phyloP scores from a whole-genome alignment of 2,113 vertebrate species.

The Osmerus eperlanus region DNA sequence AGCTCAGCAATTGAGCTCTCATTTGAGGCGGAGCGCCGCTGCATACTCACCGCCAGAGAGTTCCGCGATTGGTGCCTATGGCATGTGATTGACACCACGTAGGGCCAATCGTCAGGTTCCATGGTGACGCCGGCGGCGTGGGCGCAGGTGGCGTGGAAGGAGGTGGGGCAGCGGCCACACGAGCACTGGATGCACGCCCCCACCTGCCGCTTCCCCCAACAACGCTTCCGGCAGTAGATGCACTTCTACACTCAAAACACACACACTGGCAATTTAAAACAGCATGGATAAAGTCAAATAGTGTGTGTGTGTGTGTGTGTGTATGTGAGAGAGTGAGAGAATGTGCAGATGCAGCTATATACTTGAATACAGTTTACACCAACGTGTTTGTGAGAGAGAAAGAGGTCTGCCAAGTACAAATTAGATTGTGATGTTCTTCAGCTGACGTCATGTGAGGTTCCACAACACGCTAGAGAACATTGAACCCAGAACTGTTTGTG shows the following conservation, averaged over 20 bases:
- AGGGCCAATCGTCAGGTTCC: slow-evolving; percentile 93
- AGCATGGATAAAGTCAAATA: not conserved
- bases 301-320: not conserved
- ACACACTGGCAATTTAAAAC: too few species aligned
- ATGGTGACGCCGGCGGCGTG: slow-evolving; percentile 90
- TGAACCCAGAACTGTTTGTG: too few species aligned
- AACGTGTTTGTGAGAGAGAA: too few species aligned
- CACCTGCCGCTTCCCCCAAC: slow-evolving; percentile 74
- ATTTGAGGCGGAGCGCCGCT: slow-evolving; percentile 4
- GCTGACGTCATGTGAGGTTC: not conserved
- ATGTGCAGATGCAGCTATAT: not conserved
- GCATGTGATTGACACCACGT: slow-evolving; percentile 91
- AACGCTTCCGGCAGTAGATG: slow-evolving; percentile 85
- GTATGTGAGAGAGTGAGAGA: not conserved
- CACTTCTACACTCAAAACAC: slow-evolving; percentile 79
- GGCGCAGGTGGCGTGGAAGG: slow-evolving; percentile 96
- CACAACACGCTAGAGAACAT: too few species aligned
- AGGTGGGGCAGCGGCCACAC: slow-evolving; percentile 85
- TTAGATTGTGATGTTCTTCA: too few species aligned
- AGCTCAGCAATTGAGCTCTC: too few species aligned
- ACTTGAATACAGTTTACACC: not conserved
- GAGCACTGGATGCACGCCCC: slow-evolving; percentile 96
- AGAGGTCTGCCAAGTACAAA: too few species aligned
- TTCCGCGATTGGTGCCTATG: slow-evolving; percentile 84
- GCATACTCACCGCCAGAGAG: slow-evolving; percentile 78